Evolutionary conservation across 2,797 vertebrate species (phyloP).

Genomic region (Allobates femoralis): DNA sequence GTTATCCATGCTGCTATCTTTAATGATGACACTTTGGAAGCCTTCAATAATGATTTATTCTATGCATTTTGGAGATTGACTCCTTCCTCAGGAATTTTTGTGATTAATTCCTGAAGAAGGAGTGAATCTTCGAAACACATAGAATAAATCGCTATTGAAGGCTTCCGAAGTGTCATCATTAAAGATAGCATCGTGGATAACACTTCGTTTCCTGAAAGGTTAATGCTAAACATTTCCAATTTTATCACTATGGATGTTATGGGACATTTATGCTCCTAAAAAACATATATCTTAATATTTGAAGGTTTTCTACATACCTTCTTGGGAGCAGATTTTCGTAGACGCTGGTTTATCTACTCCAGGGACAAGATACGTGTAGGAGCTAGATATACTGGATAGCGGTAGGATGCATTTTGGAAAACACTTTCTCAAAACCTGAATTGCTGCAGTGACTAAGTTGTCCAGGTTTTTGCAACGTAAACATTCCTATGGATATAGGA

Average conservation of each 20-base stretch:
- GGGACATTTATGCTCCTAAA: not conserved
- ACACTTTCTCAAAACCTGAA: constrained; percentile 88
- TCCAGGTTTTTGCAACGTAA: constrained; percentile 75
- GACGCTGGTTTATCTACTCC: constrained; percentile 59
- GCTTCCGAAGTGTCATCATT: too few relatives aligned
- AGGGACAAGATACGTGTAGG: constrained; percentile 79
- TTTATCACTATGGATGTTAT: not conserved
- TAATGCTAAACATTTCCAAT: not conserved
- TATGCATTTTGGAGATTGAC: too few relatives aligned
- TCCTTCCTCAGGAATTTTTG: too few relatives aligned
- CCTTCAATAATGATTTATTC: too few relatives aligned
- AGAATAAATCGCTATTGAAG: too few relatives aligned
- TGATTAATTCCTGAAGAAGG: too few relatives aligned
- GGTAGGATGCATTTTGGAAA: constrained; percentile 81
- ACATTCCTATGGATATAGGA: constrained; percentile 73
- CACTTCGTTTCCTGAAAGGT: too few relatives aligned
- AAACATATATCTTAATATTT: not conserved
- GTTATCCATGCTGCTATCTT: too few relatives aligned
- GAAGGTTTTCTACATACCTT: constrained; percentile 21
- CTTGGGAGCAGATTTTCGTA: constrained; percentile 27
- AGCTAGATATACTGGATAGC: constrained; percentile 76
- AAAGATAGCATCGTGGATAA: too few relatives aligned
- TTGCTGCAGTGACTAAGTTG: constrained; percentile 72
- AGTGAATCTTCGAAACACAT: too few relatives aligned
- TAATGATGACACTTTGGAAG: too few relatives aligned